phyloP scores from a whole-genome alignment of 2,113 vertebrate genomes.

The Gobius niger region DNA sequence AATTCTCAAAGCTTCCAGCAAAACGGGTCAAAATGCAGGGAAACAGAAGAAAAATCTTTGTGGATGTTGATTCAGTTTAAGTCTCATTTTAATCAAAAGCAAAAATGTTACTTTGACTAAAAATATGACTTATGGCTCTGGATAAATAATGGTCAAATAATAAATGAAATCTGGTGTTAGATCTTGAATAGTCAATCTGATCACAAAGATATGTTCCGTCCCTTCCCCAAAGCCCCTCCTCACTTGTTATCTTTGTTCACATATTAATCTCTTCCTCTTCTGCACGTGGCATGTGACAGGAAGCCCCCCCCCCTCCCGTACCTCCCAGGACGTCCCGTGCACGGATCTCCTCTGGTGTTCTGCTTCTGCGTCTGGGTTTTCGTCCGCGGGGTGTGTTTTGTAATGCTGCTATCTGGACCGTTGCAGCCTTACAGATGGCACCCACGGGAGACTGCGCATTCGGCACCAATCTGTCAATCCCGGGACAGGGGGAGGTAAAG shows the following conservation, averaged over 20 bases:
- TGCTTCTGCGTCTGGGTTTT: constrained; percentile 62
- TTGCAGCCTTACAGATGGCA: constrained; percentile 67
- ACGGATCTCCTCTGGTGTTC: constrained; percentile 66
- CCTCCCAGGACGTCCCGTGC: constrained; percentile 69
- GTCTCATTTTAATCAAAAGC: too few species aligned
- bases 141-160: too few species aligned
- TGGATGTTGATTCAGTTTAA: too few species aligned
- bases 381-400: constrained; percentile 71
- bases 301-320: background rate
- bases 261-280: constrained; percentile 16
- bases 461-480: constrained; percentile 73
- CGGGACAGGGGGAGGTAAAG: constrained; percentile 17
- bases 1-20: too few species aligned
- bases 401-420: constrained; percentile 60
- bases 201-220: too few species aligned
- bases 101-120: too few species aligned
- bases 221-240: background rate
- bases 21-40: too few species aligned
- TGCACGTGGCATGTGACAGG: constrained; percentile 18
- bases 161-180: too few species aligned
- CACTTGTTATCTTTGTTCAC: background rate
- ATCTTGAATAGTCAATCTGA: too few species aligned
- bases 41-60: too few species aligned
- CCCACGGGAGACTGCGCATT: constrained; percentile 68
- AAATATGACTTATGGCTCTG: too few species aligned